These are phyloP conservation scores for Plusia festucae DNA, from an alignment of 2,888 invertebrate genomes.

Conservation along the genomic window DNA sequence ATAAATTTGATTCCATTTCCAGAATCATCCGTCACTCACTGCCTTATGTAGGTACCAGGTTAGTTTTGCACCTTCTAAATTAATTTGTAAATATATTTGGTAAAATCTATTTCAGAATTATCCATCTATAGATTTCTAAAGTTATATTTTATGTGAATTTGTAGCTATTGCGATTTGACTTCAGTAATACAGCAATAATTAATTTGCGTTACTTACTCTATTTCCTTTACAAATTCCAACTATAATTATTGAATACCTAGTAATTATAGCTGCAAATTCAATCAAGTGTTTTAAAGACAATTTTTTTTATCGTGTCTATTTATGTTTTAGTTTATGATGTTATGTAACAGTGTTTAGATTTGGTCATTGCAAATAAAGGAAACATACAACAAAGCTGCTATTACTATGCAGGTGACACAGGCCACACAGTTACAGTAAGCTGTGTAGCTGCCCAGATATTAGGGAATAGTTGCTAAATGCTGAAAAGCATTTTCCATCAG, in stretches of 20 bases:
- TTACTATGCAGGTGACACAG: too few relatives aligned
- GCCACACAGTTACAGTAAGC: background rate
- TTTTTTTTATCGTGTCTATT: background rate
- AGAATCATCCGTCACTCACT: slow-evolving; percentile 15
- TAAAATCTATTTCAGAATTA: too few relatives aligned
- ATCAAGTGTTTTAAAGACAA: background rate
- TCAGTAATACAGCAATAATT: background rate
- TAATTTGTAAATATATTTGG: background rate
- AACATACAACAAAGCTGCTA: background rate
- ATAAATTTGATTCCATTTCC: too few relatives aligned
- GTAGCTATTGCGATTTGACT: background rate
- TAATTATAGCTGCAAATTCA: background rate
- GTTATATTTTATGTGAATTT: background rate
- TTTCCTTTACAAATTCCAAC: too few relatives aligned
- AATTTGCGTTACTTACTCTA: too few relatives aligned
- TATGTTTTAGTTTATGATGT: background rate
- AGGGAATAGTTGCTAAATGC: too few relatives aligned
- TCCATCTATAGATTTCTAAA: background rate
- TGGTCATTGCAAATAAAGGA: background rate
- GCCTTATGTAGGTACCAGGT: slow-evolving; percentile 30
- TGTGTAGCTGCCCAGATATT: too few relatives aligned
- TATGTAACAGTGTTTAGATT: slow-evolving; percentile 13
- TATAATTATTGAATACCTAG: background rate
- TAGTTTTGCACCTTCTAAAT: slow-evolving; percentile 9
- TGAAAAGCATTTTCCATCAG: too few relatives aligned